Percentiles rank a stretch among this genome's conserved stretches.
These are phyloP conservation scores for Baryphthengus martii DNA, from an alignment of 2,113 vertebrate species.

Conservation along the genomic window DNA sequence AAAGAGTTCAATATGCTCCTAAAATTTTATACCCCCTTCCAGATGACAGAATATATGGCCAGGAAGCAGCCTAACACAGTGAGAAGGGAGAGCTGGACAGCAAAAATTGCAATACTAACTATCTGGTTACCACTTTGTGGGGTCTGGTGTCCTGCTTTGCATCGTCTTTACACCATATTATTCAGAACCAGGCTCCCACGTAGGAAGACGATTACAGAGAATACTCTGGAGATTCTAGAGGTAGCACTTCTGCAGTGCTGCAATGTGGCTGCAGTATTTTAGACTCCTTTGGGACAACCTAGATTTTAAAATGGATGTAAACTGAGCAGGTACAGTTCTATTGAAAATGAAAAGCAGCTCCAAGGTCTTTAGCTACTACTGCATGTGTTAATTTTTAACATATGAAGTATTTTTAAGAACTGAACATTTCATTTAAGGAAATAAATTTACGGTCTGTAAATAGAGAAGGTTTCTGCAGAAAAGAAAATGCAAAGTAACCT, in stretches of 20 bases:
- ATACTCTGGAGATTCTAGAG: background rate
- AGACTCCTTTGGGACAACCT: background rate
- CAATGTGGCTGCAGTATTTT: background rate
- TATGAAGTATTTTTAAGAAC: background rate
- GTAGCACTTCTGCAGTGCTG: background rate
- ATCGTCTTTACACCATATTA: background rate
- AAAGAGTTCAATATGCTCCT: background rate
- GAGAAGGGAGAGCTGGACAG: background rate
- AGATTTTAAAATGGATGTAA: background rate
- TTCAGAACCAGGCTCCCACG: background rate
- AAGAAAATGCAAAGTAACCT: background rate
- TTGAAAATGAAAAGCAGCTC: background rate
- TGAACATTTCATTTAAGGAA: background rate
- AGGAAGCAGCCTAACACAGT: background rate
- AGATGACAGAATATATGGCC: background rate
- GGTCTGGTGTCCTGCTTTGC: background rate
- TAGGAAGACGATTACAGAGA: background rate
- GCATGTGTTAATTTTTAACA: background rate
- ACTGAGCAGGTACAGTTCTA: background rate
- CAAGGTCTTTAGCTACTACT: background rate
- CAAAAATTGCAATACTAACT: background rate
- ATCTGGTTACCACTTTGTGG: background rate
- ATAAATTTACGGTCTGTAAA: background rate
- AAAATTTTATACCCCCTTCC: background rate
- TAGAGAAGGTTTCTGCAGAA: background rate